These are phyloP conservation scores for Lota lota DNA, from an alignment of 2,113 vertebrate species.

Conservation along the genomic window DNA sequence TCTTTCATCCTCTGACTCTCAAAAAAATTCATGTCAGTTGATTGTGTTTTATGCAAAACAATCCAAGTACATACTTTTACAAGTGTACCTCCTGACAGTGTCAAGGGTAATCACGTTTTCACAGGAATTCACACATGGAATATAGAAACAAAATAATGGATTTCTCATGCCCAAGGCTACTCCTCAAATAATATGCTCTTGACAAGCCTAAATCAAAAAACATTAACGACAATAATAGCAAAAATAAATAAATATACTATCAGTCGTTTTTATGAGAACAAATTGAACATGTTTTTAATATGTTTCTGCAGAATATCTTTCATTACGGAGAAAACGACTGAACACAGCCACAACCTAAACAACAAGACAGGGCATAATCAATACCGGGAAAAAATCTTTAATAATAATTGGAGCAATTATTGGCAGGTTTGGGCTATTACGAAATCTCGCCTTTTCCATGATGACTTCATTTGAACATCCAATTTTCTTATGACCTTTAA, in stretches of 20 bases:
- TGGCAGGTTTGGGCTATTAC: slow-evolving; percentile 63
- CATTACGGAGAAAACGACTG: slow-evolving; percentile 26
- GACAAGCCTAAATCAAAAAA: slow-evolving; percentile 5
- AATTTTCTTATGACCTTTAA: slow-evolving; percentile 70
- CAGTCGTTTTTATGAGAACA: background rate
- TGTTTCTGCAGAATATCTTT: slow-evolving; percentile 4
- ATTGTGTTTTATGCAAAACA: slow-evolving; percentile 5
- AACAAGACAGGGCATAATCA: slow-evolving; percentile 58
- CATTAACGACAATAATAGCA: background rate
- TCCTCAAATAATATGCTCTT: background rate
- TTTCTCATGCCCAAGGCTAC: background rate
- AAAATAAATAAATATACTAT: background rate
- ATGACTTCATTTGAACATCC: slow-evolving; percentile 56
- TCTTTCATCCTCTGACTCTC: background rate
- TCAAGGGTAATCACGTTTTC: background rate
- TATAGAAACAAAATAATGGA: background rate
- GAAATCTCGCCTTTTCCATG: slow-evolving; percentile 40
- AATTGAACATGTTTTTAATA: background rate
- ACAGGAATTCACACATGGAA: background rate
- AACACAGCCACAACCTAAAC: slow-evolving; percentile 34
- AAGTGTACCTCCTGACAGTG: background rate
- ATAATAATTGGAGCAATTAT: slow-evolving; percentile 74
- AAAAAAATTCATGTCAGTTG: too few relatives aligned
- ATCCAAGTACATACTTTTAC: slow-evolving; percentile 2
- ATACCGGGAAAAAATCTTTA: slow-evolving; percentile 65